phyloP scores from a whole-genome alignment of 2,888 invertebrate genomes.

The Archips crataeganus region DNA sequence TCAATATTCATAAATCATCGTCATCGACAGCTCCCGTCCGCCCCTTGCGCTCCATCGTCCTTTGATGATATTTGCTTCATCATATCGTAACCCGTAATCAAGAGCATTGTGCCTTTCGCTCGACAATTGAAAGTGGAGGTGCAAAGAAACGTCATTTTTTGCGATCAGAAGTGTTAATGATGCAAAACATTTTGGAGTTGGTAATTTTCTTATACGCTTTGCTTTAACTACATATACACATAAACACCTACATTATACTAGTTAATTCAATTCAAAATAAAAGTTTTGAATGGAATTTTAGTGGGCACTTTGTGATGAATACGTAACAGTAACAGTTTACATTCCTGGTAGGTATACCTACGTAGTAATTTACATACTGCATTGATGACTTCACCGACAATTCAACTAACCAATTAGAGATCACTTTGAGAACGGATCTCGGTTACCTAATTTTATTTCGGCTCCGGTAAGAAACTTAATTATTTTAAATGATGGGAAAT shows the following conservation, averaged over 20 bases:
- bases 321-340: constrained; percentile 8
- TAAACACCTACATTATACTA: not conserved
- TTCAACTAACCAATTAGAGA: constrained; percentile 12
- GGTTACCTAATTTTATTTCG: constrained; percentile 1
- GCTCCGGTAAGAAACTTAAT: constrained; percentile 11
- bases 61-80: constrained; percentile 36
- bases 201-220: not conserved
- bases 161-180: not conserved
- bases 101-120: constrained; percentile 34
- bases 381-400: constrained; percentile 22
- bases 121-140: constrained; percentile 30
- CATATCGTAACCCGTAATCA: constrained; percentile 34
- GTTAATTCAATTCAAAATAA: constrained; percentile 11
- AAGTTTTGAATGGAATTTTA: constrained; percentile 12
- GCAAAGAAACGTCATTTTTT: constrained; percentile 7
- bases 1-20: constrained; percentile 42
- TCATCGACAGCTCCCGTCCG: constrained; percentile 32
- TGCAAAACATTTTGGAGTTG: constrained; percentile 2
- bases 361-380: constrained; percentile 18
- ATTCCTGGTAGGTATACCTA: constrained; percentile 5
- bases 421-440: constrained; percentile 12
- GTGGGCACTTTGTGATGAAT: constrained; percentile 3
- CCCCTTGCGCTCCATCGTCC: constrained; percentile 21
- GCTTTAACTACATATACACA: not conserved
- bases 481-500: constrained; percentile 7